Percentiles rank a stretch among this genome's conserved stretches.
phyloP scores from a whole-genome alignment of 2,888 invertebrate species.

The Apodemia duryi region DNA sequence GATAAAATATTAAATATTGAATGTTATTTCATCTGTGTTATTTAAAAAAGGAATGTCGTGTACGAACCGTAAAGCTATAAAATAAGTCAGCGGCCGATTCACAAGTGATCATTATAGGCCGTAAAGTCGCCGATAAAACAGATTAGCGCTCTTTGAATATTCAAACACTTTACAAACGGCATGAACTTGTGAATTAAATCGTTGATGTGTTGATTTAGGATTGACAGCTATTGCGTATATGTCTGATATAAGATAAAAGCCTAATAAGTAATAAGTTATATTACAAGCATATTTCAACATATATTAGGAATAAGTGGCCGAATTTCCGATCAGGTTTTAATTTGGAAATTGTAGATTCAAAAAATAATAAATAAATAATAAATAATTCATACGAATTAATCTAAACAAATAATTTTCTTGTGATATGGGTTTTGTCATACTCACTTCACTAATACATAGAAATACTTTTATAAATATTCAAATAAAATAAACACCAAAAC shows the following conservation, averaged over 20 bases:
- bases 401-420: no score
- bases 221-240: slow-evolving; percentile 22
- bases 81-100: slow-evolving; percentile 26
- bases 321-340: not conserved
- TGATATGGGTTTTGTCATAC: no score
- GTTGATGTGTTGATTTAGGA: slow-evolving; percentile 34
- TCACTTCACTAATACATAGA: no score
- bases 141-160: slow-evolving; percentile 70
- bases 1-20: slow-evolving; percentile 14
- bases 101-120: slow-evolving; percentile 65
- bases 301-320: not conserved
- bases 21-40: slow-evolving; percentile 24
- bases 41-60: slow-evolving; percentile 29
- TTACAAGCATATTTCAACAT: slow-evolving; percentile 10
- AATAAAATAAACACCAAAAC: no score
- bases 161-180: slow-evolving; percentile 53
- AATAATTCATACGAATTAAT: no score
- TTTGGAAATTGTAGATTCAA: not conserved
- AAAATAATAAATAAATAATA: no score
- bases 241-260: slow-evolving; percentile 10
- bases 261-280: slow-evolving; percentile 7
- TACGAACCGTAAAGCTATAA: slow-evolving; percentile 21
- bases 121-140: slow-evolving; percentile 74
- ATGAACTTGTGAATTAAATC: slow-evolving; percentile 46
- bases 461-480: no score